phyloP scores from a whole-genome alignment of 1,140 invertebrate genomes.

The Drosophila asahinai region DNA sequence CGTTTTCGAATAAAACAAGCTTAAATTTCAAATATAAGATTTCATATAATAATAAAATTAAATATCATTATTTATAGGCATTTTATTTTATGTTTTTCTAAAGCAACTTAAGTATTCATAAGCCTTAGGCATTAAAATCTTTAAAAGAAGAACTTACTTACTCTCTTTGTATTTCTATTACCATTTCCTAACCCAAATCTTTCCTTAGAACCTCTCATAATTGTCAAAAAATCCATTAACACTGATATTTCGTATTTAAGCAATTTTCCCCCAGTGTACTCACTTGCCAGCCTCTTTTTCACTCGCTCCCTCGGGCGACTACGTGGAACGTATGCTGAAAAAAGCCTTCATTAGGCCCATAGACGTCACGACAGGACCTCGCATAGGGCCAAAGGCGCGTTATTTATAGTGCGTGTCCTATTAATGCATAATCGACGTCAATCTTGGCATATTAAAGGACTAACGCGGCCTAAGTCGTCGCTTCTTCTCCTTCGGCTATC shows the following conservation, averaged over 20 bases:
- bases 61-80: too few species aligned
- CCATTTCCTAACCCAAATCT: background rate
- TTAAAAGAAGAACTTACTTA: background rate
- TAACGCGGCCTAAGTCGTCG: constrained; percentile 66
- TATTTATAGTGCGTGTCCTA: constrained; percentile 79
- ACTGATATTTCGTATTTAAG: too few species aligned
- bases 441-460: constrained; percentile 79
- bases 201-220: background rate
- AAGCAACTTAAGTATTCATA: too few species aligned
- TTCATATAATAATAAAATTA: too few species aligned
- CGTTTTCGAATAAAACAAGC: too few species aligned
- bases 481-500: constrained; percentile 26
- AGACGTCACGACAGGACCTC: constrained; percentile 72
- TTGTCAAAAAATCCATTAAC: too few species aligned
- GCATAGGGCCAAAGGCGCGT: constrained; percentile 62
- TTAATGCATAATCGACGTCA: constrained; percentile 81
- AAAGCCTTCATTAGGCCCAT: constrained; percentile 76
- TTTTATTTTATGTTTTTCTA: too few species aligned
- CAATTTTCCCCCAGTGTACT: constrained; percentile 8
- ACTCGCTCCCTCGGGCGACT: constrained; percentile 49
- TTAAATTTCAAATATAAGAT: too few species aligned
- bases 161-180: background rate
- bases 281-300: constrained; percentile 37
- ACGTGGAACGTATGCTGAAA: constrained; percentile 71
- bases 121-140: too few species aligned